Percentiles rank a stretch among this genome's conserved stretches.
phyloP scores from a whole-genome alignment of 2,113 vertebrate genomes.

The Elephas maximus region DNA sequence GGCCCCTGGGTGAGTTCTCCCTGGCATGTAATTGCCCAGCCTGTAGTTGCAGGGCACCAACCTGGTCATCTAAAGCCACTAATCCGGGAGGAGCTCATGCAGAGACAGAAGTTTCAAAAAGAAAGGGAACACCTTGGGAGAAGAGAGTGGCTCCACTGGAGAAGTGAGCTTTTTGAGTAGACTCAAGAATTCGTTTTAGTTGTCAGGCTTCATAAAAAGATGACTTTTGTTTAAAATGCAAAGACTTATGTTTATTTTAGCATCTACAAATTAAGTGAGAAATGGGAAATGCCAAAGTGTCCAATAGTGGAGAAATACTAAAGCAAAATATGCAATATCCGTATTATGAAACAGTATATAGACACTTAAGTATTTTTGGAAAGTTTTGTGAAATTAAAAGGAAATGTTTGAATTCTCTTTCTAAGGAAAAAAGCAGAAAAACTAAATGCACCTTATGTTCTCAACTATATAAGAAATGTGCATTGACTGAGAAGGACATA shows the following conservation, averaged over 20 bases:
- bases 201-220: background rate
- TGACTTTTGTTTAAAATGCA: constrained; percentile 47
- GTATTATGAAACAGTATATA: background rate
- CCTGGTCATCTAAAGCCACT: background rate
- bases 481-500: background rate
- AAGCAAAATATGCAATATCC: background rate
- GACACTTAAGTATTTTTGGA: background rate
- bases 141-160: background rate
- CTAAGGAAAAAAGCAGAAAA: background rate
- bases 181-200: constrained; percentile 32
- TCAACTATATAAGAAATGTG: background rate
- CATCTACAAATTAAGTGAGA: constrained; percentile 26
- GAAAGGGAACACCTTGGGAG: background rate
- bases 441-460: background rate
- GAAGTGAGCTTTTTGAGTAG: background rate
- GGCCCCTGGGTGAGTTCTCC: background rate
- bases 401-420: background rate
- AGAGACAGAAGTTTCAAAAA: background rate
- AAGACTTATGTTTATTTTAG: background rate
- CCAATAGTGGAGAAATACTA: background rate
- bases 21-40: background rate
- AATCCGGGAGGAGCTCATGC: background rate
- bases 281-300: background rate
- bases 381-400: background rate
- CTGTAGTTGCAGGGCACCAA: background rate